Base-by-base conservation (phyloP, 2,113 vertebrate species). In the Nerophis ophidion region DNA sequence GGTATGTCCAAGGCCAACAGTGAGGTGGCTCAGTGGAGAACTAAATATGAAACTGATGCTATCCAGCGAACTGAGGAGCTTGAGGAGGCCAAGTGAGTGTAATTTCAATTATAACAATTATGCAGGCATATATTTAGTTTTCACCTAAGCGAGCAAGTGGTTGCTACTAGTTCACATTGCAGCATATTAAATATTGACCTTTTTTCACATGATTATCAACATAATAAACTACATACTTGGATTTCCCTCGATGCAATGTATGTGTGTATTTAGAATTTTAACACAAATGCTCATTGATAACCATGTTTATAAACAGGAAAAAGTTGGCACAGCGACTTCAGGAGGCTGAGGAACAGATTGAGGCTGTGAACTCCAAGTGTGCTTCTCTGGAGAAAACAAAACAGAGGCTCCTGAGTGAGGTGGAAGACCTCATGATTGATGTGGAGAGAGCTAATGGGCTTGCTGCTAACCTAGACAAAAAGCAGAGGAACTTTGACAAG, bases 61-160 rank as follows among this genome's bases (percentile, higher is more conserved):
- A 92, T 93, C 67, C 92, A 94, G 74, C 89, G 90, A 57, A 94
- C 87, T 0, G 93, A 93, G 77, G 93, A 94, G 74, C 81, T 94
- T 45, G 93, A 94, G 60, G 93, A 91, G 26, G 81, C 93, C 76
- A 94, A 86, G 87, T 86, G 87, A 93, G 44, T 90, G 89, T 61
- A 44, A 47, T 34, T n/a, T 12, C 17, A 40, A 7, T 52, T 14
- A 15, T 4, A 8, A 35, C 8, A 52, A 34, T 52, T 13, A 19
- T 0, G 13, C 7, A 7, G 6, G 19, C n/a, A 11, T 19, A 9
- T 13, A 52, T 34, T 34, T 49, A 19, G n/a, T 5, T 49, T 49
- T 16, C 48, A 44, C 10, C 10, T 40, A 10, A 40, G 8, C 8
- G 10, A 9, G 7, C 26, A 26, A 26, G 26, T 26, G 3, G 26